phyloP scores from a whole-genome alignment of 1,140 invertebrate species.

The Agraylea sexmaculata region DNA sequence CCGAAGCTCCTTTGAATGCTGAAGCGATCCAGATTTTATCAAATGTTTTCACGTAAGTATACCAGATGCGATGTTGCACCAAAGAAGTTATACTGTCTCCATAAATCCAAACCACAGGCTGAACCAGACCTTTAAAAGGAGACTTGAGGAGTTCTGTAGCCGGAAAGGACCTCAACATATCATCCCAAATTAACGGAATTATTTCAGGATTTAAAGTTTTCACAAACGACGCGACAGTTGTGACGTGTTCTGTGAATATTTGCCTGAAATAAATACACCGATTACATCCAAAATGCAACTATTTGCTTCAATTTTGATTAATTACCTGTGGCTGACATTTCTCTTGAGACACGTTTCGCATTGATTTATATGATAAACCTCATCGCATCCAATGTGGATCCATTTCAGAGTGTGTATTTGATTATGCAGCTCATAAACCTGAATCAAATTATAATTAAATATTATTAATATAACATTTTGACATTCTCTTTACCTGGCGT shows the following conservation, averaged over 20 bases:
- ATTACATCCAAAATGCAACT: slow-evolving; percentile 24
- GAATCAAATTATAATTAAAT: slow-evolving; percentile 19
- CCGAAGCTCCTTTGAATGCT: slow-evolving; percentile 84
- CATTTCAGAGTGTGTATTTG: slow-evolving; percentile 44
- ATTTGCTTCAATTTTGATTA: slow-evolving; percentile 44
- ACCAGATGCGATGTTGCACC: slow-evolving; percentile 13
- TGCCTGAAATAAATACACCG: slow-evolving; percentile 30
- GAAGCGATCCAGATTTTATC: slow-evolving; percentile 75
- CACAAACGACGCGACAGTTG: slow-evolving; percentile 48
- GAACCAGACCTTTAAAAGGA: slow-evolving; percentile 61
- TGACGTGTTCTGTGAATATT: slow-evolving; percentile 62
- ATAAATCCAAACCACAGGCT: slow-evolving; percentile 83
- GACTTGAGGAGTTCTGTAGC: slow-evolving; percentile 49
- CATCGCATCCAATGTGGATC: slow-evolving; percentile 71
- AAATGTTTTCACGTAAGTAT: slow-evolving; percentile 14
- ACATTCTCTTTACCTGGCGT: slow-evolving; percentile 52
- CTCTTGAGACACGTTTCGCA: slow-evolving; percentile 40
- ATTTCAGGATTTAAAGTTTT: slow-evolving; percentile 50
- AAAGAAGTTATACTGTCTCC: slow-evolving; percentile 45
- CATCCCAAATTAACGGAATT: slow-evolving; percentile 85
- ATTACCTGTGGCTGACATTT: slow-evolving; percentile 22
- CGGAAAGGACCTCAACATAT: slow-evolving; percentile 77
- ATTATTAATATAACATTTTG: slow-evolving; percentile 2
- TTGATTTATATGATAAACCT: slow-evolving; percentile 73
- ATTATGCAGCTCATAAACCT: slow-evolving; percentile 31